phyloP scores from a whole-genome alignment of 2,888 invertebrate species.

The Aphidius colemani region DNA sequence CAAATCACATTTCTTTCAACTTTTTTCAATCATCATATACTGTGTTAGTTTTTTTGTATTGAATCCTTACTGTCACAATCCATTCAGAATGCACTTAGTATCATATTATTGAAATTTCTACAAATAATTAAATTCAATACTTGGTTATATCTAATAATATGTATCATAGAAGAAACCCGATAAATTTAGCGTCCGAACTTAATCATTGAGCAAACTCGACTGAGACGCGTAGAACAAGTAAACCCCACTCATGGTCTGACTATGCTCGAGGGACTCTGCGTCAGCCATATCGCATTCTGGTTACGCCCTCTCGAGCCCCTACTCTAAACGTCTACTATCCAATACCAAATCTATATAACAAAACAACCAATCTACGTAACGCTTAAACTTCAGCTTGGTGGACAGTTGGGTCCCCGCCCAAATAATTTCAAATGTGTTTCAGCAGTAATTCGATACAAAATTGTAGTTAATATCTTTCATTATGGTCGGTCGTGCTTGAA shows the following conservation, averaged over 20 bases:
- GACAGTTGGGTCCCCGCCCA: slow-evolving; percentile 50
- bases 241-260: slow-evolving; percentile 33
- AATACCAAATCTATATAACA: slow-evolving; percentile 28
- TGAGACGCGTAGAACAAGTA: slow-evolving; percentile 40
- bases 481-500: slow-evolving; percentile 44
- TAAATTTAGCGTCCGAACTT: slow-evolving; percentile 34
- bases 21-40: too few species aligned
- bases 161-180: background rate
- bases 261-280: slow-evolving; percentile 37
- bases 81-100: too few species aligned
- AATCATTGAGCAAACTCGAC: slow-evolving; percentile 51
- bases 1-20: too few species aligned
- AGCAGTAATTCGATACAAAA: slow-evolving; percentile 61
- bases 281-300: slow-evolving; percentile 53
- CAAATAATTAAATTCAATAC: too few species aligned
- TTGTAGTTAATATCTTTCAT: slow-evolving; percentile 61
- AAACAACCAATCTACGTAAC: slow-evolving; percentile 44
- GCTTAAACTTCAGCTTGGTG: slow-evolving; percentile 35
- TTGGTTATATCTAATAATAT: too few species aligned
- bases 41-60: too few species aligned
- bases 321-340: slow-evolving; percentile 33
- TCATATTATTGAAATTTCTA: too few species aligned
- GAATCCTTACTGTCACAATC: too few species aligned
- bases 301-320: slow-evolving; percentile 48
- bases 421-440: slow-evolving; percentile 59